These are phyloP conservation scores for Antheraea mylitta DNA, from an alignment of 1,140 invertebrate species.

Conservation along the genomic window DNA sequence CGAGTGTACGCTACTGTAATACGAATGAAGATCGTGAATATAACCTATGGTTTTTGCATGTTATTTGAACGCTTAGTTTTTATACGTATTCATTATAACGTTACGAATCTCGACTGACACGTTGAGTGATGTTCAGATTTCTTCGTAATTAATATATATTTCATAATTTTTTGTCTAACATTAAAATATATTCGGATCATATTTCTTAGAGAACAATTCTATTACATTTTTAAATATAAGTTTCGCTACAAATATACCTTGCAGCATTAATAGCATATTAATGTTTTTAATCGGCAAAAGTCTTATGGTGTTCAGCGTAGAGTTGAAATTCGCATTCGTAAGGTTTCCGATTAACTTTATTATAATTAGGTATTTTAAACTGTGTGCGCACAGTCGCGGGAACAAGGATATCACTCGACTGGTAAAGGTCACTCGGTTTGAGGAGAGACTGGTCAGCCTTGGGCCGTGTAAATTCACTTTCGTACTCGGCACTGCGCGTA, in stretches of 20 bases:
- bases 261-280: not conserved
- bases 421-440: slow-evolving; percentile 71
- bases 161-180: slow-evolving; percentile 16
- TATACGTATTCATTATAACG: slow-evolving; percentile 29
- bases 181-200: not conserved
- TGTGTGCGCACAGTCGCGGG: slow-evolving; percentile 24
- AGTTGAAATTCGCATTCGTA: not conserved
- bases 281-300: not conserved
- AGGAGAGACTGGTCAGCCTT: slow-evolving; percentile 74
- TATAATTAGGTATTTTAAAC: slow-evolving; percentile 2
- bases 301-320: not conserved
- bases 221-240: not conserved
- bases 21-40: not conserved
- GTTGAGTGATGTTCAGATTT: slow-evolving; percentile 19
- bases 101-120: slow-evolving; percentile 28
- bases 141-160: slow-evolving; percentile 21
- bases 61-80: slow-evolving; percentile 13
- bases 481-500: slow-evolving; percentile 52
- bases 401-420: slow-evolving; percentile 71
- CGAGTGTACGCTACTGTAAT: not conserved
- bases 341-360: not conserved
- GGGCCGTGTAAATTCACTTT: slow-evolving; percentile 68
- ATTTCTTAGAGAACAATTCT: not conserved
- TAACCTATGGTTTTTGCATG: slow-evolving; percentile 7
- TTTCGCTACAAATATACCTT: not conserved